Percentiles rank a stretch among this genome's conserved stretches.
Evolutionary conservation across 2,113 vertebrate species (phyloP).

Genomic region (Zootoca vivipara): DNA sequence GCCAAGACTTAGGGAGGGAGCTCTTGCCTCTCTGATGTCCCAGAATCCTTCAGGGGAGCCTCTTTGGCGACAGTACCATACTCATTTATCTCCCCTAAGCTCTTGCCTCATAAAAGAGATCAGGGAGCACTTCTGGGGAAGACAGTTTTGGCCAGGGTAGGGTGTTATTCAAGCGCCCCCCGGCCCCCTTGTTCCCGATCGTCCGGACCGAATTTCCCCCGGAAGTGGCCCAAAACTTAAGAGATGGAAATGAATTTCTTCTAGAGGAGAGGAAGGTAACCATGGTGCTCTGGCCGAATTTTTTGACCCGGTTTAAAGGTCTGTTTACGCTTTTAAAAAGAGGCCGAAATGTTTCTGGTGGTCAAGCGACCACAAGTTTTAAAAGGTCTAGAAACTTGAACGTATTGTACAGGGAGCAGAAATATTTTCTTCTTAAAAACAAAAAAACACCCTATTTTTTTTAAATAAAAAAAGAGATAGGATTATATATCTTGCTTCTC

Average conservation of each 20-base stretch:
- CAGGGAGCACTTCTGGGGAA: not conserved
- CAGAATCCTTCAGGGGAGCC: not conserved
- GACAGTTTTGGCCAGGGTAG: not conserved
- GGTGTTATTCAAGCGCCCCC: not conserved
- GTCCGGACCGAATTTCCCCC: not conserved
- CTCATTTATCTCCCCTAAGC: not conserved
- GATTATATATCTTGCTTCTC: not conserved
- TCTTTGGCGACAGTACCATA: not conserved
- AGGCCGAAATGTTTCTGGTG: not conserved
- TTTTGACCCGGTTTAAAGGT: not conserved
- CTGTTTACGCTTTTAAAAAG: conserved; percentile 1
- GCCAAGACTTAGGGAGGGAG: not conserved
- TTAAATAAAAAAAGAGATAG: not conserved
- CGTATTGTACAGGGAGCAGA: not conserved
- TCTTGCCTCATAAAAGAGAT: not conserved
- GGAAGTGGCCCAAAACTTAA: not conserved
- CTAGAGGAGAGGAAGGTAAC: not conserved
- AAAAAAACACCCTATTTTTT: not conserved
- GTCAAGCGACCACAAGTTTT: not conserved
- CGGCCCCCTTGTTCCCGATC: no score
- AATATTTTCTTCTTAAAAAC: not conserved
- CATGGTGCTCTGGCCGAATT: not conserved
- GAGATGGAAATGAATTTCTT: not conserved
- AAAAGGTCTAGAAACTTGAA: not conserved
- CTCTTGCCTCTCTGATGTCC: not conserved